phyloP scores from a whole-genome alignment of 2,888 invertebrate species.

The Synergus japonicus region DNA sequence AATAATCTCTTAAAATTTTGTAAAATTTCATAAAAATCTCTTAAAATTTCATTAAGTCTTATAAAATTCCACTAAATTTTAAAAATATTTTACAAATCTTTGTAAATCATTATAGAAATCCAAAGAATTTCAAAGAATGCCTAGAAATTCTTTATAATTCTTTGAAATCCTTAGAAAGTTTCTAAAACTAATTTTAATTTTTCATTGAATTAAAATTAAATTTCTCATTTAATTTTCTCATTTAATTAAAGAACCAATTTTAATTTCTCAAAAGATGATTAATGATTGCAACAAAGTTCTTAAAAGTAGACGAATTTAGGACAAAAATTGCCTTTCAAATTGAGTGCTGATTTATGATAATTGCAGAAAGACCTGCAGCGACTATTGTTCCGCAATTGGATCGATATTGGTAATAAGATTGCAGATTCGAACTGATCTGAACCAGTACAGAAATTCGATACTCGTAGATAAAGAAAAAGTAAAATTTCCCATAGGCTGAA shows the following conservation, averaged over 20 bases:
- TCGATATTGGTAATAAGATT: slow-evolving; percentile 10
- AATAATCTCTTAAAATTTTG: too few relatives aligned
- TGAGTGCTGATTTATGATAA: not conserved
- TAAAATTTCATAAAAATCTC: too few relatives aligned
- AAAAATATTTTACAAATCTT: too few relatives aligned
- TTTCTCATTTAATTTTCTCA: too few relatives aligned
- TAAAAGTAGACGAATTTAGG: not conserved
- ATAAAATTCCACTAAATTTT: too few relatives aligned
- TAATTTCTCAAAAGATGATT: not conserved
- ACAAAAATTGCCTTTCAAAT: slow-evolving; percentile 12
- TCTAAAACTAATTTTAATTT: too few relatives aligned
- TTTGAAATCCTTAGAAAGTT: too few relatives aligned
- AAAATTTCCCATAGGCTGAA: not conserved
- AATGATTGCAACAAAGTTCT: not conserved
- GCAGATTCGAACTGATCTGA: not conserved
- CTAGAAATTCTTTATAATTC: too few relatives aligned
- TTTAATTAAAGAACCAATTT: not conserved
- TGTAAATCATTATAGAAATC: too few relatives aligned
- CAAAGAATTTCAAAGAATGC: too few relatives aligned
- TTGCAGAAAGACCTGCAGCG: not conserved
- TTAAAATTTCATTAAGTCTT: too few relatives aligned
- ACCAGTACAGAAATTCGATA: not conserved
- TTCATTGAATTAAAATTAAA: too few relatives aligned
- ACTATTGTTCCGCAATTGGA: not conserved
- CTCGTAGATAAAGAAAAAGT: not conserved